Base-by-base conservation (phyloP, 1,140 invertebrate genomes). In the Cepaea nemoralis region DNA sequence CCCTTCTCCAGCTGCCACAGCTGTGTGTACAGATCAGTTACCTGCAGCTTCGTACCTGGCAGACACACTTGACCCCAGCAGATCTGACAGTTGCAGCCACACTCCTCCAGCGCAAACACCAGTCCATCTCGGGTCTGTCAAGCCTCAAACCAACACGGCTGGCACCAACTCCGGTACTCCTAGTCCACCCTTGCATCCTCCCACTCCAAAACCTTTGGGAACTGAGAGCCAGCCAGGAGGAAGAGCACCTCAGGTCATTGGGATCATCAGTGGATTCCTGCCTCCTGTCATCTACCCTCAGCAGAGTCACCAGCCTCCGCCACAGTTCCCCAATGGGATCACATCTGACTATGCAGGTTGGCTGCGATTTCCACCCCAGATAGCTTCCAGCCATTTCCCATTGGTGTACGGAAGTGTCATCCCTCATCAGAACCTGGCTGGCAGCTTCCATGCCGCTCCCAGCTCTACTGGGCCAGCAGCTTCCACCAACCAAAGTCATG, bases 301-400 rank as follows among this genome's bases (percentile, higher is more conserved):
- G 31, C 75, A 39, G 40, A n/a, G 35, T n/a, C 69, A 45, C 22
- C 75, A 77, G 75, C 35, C 75, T n/a, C 35, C 40, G n/a, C 67
- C 40, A 45, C 70, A 39, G 74, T 81, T 74, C 31, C 79, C 55
- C 35, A 81, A 81, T 74, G 70, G 79, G 10, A 63, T 81, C 6
- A 40, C 33, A 31, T n/a, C 69, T 45, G 70, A 75, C 10, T n/a
- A 40, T 31, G 19, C 19, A n/a, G 22, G 40, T 35, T 12, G 35
- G 42, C 8, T 35, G 35, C 42, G 77, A 6, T 79, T 67, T 31
- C 59, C 35, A 5, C 24, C 6, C 39, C 76, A 35, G 12, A 1
- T 78, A 35, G 33, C 59, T 33, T 40, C 31, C 3, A 39, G 37
- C 22, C 59, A 78, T n/a, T 35, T 78, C 3, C 76, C 76, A 50